Conservation (phyloP, 2,113 vertebrate species). For the Ornithorhynchus anatinus region DNA sequence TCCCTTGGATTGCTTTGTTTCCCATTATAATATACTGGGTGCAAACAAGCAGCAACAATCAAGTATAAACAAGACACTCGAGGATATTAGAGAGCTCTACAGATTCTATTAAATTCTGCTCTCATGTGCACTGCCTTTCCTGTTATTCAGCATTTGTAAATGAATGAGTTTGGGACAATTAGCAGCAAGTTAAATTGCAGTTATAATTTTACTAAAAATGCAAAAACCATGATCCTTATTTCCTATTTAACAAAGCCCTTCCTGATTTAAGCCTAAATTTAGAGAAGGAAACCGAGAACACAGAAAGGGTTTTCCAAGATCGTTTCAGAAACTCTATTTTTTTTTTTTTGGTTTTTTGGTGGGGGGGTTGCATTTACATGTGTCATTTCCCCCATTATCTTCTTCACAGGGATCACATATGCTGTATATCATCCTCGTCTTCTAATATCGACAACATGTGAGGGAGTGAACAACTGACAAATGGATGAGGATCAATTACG, state of each 20-base stretch:
- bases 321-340: not conserved
- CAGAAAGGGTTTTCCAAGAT: not conserved
- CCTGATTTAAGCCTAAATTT: not conserved
- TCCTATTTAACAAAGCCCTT: not conserved
- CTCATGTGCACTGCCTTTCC: too few species aligned
- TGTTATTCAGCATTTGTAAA: too few species aligned
- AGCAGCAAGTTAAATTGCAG: not conserved
- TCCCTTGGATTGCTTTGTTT: not conserved
- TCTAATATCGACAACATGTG: too few species aligned
- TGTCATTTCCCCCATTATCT: not conserved
- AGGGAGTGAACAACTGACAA: too few species aligned
- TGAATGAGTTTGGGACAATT: too few species aligned
- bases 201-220: not conserved
- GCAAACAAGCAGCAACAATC: not conserved
- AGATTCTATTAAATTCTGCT: too few species aligned
- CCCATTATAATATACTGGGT: not conserved
- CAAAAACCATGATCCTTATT: too few species aligned
- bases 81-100: too few species aligned
- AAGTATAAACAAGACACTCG: not conserved
- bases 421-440: too few species aligned
- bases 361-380: accelerated
- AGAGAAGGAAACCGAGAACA: not conserved
- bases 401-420: not conserved
- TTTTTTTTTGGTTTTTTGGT: not conserved
- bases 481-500: too few species aligned